Conservation (phyloP, 2,113 vertebrate species). For the Caranx melampygus region DNA sequence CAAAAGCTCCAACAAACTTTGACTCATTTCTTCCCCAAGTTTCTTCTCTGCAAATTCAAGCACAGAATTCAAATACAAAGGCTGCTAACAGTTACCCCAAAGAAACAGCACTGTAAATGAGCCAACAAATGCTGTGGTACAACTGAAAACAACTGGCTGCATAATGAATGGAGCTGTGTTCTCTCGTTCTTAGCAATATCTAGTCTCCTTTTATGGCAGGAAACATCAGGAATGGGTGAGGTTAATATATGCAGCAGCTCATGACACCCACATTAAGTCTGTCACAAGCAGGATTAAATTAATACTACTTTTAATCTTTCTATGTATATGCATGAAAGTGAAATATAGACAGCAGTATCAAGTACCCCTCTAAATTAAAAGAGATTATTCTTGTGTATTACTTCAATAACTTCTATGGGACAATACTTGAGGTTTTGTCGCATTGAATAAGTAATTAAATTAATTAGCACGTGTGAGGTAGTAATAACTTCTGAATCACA, state of each 20-base stretch:
- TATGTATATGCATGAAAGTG: background rate
- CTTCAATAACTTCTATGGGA: background rate
- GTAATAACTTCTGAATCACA: background rate
- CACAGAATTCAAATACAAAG: slow-evolving; percentile 26
- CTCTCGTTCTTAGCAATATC: slow-evolving; percentile 5
- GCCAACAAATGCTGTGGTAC: slow-evolving; percentile 21
- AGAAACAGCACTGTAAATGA: slow-evolving; percentile 12
- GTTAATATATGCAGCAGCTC: background rate
- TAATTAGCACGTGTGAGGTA: too few species aligned
- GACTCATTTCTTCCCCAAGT: background rate
- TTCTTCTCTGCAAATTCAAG: background rate
- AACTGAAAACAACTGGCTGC: slow-evolving; percentile 19
- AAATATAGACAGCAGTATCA: background rate
- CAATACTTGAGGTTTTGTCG: background rate
- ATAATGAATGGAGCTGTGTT: slow-evolving; percentile 26
- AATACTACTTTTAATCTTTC: background rate
- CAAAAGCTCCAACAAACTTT: background rate
- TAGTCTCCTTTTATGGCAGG: background rate
- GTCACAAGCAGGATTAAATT: background rate
- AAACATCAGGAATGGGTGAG: slow-evolving; percentile 1
- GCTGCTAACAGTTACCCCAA: background rate
- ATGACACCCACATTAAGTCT: background rate
- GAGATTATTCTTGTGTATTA: background rate
- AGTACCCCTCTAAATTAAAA: background rate
- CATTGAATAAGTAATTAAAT: background rate